Percentiles rank a stretch among this genome's conserved stretches.
phyloP scores from a whole-genome alignment of 2,113 vertebrate genomes.

The Tor tambroides region DNA sequence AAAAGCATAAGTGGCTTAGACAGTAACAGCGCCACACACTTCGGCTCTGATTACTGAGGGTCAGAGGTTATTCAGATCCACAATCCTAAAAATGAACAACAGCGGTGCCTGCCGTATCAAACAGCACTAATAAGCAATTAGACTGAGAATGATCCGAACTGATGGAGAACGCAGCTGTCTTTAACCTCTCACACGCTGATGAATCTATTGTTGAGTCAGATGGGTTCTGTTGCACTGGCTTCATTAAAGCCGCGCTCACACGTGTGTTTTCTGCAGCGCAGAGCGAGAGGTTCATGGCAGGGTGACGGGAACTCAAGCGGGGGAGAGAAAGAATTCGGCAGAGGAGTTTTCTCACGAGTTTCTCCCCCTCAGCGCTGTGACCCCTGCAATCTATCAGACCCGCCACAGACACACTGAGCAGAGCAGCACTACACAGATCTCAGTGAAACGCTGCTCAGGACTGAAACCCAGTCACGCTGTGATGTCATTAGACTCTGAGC shows the following conservation, averaged over 20 bases:
- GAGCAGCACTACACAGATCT: too few relatives aligned
- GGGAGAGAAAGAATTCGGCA: conserved; percentile 59
- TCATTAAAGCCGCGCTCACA: too few relatives aligned
- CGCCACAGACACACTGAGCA: not conserved
- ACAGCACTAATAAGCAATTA: not conserved
- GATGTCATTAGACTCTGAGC: conserved; percentile 24
- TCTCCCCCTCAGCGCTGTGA: conserved; percentile 58
- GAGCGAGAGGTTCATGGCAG: conserved; percentile 15
- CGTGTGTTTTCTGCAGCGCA: too few relatives aligned
- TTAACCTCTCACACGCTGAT: not conserved
- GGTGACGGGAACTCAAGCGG: conserved; percentile 24
- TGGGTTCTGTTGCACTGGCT: not conserved
- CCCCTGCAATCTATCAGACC: conserved; percentile 40
- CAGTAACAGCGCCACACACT: not conserved
- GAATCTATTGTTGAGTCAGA: not conserved
- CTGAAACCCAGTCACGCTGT: too few relatives aligned
- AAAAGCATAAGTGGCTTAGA: too few relatives aligned
- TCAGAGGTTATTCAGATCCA: not conserved
- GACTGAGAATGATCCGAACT: not conserved
- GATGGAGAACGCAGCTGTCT: too few relatives aligned
- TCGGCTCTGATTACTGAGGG: not conserved
- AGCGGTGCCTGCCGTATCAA: not conserved
- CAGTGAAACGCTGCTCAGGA: too few relatives aligned
- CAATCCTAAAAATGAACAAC: too few relatives aligned
- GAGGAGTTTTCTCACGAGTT: conserved; percentile 72